phyloP scores from a whole-genome alignment of 2,888 invertebrate genomes.

The Dioctria linearis region DNA sequence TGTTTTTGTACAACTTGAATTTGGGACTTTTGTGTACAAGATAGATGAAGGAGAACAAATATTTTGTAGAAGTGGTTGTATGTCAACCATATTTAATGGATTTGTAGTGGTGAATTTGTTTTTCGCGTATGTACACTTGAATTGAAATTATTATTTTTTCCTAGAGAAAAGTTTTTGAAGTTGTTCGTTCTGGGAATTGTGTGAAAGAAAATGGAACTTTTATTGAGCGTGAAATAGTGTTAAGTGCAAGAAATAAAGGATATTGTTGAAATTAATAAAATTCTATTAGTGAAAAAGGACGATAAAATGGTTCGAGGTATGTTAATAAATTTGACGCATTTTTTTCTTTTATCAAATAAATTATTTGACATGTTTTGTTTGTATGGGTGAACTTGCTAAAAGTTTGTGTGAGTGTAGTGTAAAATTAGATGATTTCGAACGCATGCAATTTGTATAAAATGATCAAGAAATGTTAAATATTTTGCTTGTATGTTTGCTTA shows the following conservation, averaged over 20 bases:
- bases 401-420: background rate
- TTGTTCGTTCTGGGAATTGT: background rate
- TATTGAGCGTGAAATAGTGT: background rate
- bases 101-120: conserved; percentile 37
- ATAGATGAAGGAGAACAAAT: background rate
- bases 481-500: background rate
- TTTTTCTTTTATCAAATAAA: background rate
- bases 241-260: background rate
- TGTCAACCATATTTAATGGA: conserved; percentile 11
- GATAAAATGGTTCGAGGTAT: conserved; percentile 58
- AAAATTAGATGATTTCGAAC: too few species aligned
- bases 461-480: background rate
- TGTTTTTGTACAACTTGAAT: conserved; percentile 3
- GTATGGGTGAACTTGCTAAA: background rate
- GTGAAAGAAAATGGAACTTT: conserved; percentile 6
- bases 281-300: background rate
- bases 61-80: background rate
- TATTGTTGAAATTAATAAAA: background rate
- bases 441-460: too few species aligned
- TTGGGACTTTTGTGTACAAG: background rate
- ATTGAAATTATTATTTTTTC: background rate
- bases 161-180: conserved; percentile 19
- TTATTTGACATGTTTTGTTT: background rate
- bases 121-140: background rate
- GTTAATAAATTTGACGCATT: conserved; percentile 37